Conservation (phyloP, 1,140 invertebrate genomes). For the Cataglyphis hispanica region DNA sequence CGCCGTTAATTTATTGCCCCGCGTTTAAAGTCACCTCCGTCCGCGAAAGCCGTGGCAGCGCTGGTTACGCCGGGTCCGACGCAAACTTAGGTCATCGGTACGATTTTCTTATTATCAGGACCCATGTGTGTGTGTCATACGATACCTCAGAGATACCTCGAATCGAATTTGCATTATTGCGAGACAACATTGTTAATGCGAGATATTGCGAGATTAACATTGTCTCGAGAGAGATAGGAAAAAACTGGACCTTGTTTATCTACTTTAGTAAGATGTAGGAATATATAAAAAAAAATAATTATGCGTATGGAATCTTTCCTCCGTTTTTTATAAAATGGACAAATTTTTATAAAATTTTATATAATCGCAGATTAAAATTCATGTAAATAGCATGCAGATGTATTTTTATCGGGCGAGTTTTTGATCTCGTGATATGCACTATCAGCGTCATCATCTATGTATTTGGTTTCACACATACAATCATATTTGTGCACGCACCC, state of each 20-base stretch:
- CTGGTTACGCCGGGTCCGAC: slow-evolving; percentile 63
- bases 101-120: slow-evolving; percentile 81
- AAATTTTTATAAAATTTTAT: too few species aligned
- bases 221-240: not conserved
- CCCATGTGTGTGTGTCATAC: not conserved
- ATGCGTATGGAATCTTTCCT: not conserved
- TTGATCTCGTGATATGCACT: not conserved
- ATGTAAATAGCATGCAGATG: not conserved
- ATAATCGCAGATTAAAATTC: not conserved
- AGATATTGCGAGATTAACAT: not conserved
- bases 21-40: slow-evolving; percentile 86
- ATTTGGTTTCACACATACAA: slow-evolving; percentile 25
- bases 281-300: not conserved
- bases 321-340: not conserved
- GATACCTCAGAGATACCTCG: slow-evolving; percentile 8
- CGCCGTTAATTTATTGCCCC: slow-evolving; percentile 87
- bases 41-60: slow-evolving; percentile 75
- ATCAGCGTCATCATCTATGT: not conserved
- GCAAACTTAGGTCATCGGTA: slow-evolving; percentile 67
- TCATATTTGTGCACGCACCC: slow-evolving; percentile 62
- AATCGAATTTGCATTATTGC: too few species aligned
- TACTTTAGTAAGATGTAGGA: not conserved
- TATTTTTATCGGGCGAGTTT: not conserved
- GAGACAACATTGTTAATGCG: not conserved
- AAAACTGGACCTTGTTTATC: not conserved